Evolutionary conservation across 2,888 invertebrate genomes (phyloP), one percentile per base, ranked within the genome.

Genomic region (Drosophila leonis): DNA sequence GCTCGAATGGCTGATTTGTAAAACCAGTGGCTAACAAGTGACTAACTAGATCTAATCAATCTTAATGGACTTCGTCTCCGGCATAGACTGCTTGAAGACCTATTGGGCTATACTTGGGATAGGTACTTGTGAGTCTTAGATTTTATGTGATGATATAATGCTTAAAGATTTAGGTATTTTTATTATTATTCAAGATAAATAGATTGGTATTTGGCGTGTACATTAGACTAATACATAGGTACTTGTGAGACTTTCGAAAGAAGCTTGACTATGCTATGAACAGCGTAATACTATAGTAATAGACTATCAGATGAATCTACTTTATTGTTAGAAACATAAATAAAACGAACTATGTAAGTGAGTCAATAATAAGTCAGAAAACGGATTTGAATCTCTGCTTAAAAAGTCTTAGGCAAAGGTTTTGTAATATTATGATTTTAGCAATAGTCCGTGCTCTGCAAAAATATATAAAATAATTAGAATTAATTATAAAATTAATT

Each of bases 11-110:
- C 12, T 6, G 20, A 42, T 20, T 35, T n/a, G 41, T 20, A 41
- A 20, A 57, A 24, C 49, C 60, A 42, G 60, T 42, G 60, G 0
- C 35, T 56, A 8, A 33, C 31, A 37, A 60, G 20, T 35, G 48
- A 0, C 18, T 44, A n/a, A 42, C 57, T 18, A 46, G 37, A 9
- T 24, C 18, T 18, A 33, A 41, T 6, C 20, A 6, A 52, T 35
- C 13, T 27, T 42, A 9, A 39, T 46, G 13, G 20, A 37, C 20
- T 39, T 42, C n/a, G 18, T 20, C 33, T 4, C 5, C 18, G 18
- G 18, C 33, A n/a, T 13, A 20, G 44, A 35, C 35, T 35, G 4
- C 33, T 42, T 15, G 41, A 31, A n/a, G 10, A 4, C 24, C 46
- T 9, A 46, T 24, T 42, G n/a, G 24, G n/a, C 6, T 13, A 33